Conservation (phyloP, 2,113 vertebrate genomes). For the Tychaedon coryphoeus region DNA sequence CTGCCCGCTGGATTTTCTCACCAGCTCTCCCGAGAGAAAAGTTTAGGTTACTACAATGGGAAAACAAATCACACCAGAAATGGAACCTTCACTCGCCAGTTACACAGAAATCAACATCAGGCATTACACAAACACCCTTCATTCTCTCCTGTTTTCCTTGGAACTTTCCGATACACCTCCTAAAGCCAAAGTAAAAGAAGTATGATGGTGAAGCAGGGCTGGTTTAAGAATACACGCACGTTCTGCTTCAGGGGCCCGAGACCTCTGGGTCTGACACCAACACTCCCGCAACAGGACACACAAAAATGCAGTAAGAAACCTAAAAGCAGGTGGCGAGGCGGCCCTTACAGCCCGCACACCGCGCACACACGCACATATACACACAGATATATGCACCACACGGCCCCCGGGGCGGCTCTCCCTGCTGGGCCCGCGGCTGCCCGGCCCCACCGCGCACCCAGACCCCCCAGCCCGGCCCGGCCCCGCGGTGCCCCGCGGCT, state of each 20-base stretch:
- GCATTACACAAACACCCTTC: fast-evolving
- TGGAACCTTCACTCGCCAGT: fast-evolving
- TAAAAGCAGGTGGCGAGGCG: neutral
- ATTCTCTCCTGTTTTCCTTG: fast-evolving
- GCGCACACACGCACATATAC: fast-evolving
- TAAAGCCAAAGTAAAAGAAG: neutral
- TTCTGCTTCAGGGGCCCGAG: too few species aligned
- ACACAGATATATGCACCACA: too few species aligned
- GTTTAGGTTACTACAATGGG: fast-evolving
- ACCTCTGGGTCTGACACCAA: too few species aligned
- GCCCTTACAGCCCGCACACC: neutral
- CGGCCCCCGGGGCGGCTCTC: neutral
- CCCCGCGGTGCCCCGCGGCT: neutral
- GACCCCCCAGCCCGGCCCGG: neutral
- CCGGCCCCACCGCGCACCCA: neutral
- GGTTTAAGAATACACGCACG: neutral
- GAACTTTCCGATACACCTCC: neutral
- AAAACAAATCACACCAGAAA: neutral
- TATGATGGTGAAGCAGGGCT: fast-evolving
- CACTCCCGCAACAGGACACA: too few species aligned
- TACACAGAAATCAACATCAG: neutral
- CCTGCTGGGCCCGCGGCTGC: neutral
- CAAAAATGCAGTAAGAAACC: fast-evolving
- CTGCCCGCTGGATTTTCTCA: neutral
- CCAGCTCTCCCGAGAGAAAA: neutral